Conservation (phyloP, 2,113 vertebrate genomes). For the Hippoglossus stenolepis region DNA sequence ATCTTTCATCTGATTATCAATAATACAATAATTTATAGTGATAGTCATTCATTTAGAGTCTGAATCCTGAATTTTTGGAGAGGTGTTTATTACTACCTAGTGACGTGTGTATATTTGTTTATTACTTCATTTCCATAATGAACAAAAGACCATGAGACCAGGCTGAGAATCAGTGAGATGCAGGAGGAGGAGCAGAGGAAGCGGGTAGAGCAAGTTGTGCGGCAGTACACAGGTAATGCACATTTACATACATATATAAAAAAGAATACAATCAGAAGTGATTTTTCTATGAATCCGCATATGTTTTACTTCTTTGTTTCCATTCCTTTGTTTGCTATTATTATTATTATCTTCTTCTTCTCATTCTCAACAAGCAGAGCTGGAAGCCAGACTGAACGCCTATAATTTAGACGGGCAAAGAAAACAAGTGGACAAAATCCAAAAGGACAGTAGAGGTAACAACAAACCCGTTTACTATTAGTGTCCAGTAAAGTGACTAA, state of each 20-base stretch:
- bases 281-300: not conserved
- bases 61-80: not conserved
- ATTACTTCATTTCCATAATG: not conserved
- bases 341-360: not conserved
- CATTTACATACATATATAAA: not conserved
- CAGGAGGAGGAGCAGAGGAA: constrained; percentile 35
- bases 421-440: not conserved
- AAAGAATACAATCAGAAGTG: not conserved
- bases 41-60: not conserved
- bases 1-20: not conserved
- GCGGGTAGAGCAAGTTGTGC: constrained; percentile 28
- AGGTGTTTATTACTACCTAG: too few relatives aligned
- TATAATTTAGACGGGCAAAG: constrained; percentile 22
- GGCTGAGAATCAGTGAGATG: constrained; percentile 43
- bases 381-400: constrained; percentile 31
- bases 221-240: constrained; percentile 25
- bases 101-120: too few relatives aligned
- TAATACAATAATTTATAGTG: too few relatives aligned
- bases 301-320: not conserved
- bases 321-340: not conserved
- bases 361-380: not conserved
- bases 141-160: constrained; percentile 30
- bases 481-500: constrained; percentile 17
- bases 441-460: constrained; percentile 22
- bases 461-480: constrained; percentile 25